Conservation (phyloP, 2,888 invertebrate species). For the Phymatocera aterrima region DNA sequence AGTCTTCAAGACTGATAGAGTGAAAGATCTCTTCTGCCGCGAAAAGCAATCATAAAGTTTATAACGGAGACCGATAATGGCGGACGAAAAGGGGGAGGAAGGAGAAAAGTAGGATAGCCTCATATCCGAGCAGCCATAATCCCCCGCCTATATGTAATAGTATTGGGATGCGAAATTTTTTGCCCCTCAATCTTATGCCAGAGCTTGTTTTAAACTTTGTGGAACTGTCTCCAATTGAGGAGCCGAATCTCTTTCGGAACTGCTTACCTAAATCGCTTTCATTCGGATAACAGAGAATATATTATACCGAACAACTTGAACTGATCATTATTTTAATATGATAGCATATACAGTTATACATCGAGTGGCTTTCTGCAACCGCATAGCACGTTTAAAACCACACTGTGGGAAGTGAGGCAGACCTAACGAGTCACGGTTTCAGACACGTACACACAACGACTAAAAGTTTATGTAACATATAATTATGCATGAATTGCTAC, state of each 20-base stretch:
- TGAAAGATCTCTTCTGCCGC: slow-evolving; percentile 1
- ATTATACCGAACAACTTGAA: neutral
- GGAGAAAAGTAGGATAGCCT: neutral
- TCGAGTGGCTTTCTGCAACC: neutral
- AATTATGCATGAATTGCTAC: slow-evolving; percentile 19
- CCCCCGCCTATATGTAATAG: neutral
- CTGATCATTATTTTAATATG: neutral
- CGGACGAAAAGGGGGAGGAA: neutral
- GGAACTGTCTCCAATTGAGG: neutral
- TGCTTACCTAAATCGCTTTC: neutral
- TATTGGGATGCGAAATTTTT: slow-evolving; percentile 2
- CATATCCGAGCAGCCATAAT: neutral
- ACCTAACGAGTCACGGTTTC: neutral
- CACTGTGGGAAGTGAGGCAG: neutral
- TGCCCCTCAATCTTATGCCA: neutral
- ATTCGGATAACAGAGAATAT: neutral
- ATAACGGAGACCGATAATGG: slow-evolving; percentile 32
- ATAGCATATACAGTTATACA: neutral
- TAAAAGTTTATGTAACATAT: slow-evolving; percentile 25
- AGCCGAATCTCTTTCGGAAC: neutral
- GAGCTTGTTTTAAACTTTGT: neutral
- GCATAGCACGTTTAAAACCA: neutral
- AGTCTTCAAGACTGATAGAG: slow-evolving; percentile 16
- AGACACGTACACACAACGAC: slow-evolving; percentile 7
- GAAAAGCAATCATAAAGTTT: slow-evolving; percentile 36